Percentiles rank a stretch among this genome's conserved stretches.
Evolutionary conservation across 1,140 invertebrate genomes (phyloP).

Genomic region (Meteorus sp.): DNA sequence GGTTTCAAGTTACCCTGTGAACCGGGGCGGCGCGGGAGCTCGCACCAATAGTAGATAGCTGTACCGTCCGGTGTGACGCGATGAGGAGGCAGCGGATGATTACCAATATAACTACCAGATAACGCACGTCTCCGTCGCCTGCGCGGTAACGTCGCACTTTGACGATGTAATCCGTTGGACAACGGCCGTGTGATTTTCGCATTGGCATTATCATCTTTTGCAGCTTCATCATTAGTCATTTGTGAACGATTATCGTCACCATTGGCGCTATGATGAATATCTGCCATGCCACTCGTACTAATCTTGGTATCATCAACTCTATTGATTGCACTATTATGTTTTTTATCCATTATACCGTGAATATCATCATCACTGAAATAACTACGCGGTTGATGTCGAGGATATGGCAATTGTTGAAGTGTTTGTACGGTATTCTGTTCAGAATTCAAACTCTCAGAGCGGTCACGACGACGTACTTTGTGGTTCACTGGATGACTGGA

Average conservation of each 20-base stretch:
- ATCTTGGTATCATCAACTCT: constrained; percentile 18
- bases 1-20: constrained; percentile 55
- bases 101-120: constrained; percentile 47
- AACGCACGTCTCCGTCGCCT: constrained; percentile 48
- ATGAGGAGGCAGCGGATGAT: constrained; percentile 66
- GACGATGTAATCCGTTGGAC: constrained; percentile 33
- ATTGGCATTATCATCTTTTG: constrained; percentile 51
- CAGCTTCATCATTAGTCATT: constrained; percentile 24
- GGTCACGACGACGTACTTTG: background rate
- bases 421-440: constrained; percentile 2
- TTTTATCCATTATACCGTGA: constrained; percentile 25
- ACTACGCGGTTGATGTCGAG: constrained; percentile 19
- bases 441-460: background rate
- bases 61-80: constrained; percentile 77
- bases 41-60: constrained; percentile 83
- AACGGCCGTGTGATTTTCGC: constrained; percentile 28
- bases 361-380: constrained; percentile 32
- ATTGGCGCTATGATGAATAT: no score
- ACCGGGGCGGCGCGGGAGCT: constrained; percentile 60
- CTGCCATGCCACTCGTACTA: no score
- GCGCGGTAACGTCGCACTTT: constrained; percentile 53
- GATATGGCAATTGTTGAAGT: background rate
- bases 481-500: constrained; percentile 7
- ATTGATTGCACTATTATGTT: constrained; percentile 6
- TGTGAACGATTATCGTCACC: constrained; percentile 25